Evolutionary conservation across 2,888 invertebrate genomes (phyloP).

Genomic region (Sisyra terminalis): DNA sequence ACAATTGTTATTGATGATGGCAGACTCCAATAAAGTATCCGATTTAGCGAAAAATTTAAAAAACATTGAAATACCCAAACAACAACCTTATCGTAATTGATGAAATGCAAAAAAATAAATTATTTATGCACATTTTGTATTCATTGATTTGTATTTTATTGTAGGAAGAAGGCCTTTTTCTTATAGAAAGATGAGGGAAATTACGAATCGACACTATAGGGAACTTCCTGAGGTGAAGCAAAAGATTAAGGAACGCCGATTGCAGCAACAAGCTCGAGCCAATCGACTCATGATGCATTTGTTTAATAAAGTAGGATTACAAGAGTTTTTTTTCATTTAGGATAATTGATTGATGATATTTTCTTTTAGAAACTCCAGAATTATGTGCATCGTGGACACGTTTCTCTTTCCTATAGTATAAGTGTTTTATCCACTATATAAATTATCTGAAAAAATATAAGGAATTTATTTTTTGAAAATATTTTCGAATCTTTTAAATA

Average conservation of each 20-base stretch:
- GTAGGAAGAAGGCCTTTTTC: slow-evolving; percentile 31
- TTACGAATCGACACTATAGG: slow-evolving; percentile 44
- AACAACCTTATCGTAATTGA: slow-evolving; percentile 7
- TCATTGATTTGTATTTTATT: slow-evolving; percentile 9
- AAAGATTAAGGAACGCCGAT: slow-evolving; percentile 41
- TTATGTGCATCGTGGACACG: slow-evolving; percentile 42
- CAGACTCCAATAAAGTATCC: too few relatives aligned
- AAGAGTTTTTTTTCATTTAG: too few relatives aligned
- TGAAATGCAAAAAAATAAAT: slow-evolving; percentile 4
- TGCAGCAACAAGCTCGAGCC: slow-evolving; percentile 35
- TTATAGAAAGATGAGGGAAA: slow-evolving; percentile 39
- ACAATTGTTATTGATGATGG: not conserved
- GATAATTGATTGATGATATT: slow-evolving; percentile 15
- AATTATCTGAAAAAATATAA: too few relatives aligned
- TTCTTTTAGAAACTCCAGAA: slow-evolving; percentile 47
- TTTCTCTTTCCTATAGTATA: too few relatives aligned
- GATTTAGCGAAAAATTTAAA: not conserved
- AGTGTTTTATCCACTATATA: too few relatives aligned
- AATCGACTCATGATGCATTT: slow-evolving; percentile 60
- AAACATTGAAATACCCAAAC: not conserved
- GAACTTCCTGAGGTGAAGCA: slow-evolving; percentile 54
- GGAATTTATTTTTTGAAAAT: too few relatives aligned
- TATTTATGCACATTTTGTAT: not conserved
- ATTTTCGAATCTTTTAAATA: too few relatives aligned
- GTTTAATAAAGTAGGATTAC: slow-evolving; percentile 54